These are phyloP conservation scores for Liopterus haemorrhoidalis DNA, from an alignment of 2,888 invertebrate genomes.

Conservation along the genomic window DNA sequence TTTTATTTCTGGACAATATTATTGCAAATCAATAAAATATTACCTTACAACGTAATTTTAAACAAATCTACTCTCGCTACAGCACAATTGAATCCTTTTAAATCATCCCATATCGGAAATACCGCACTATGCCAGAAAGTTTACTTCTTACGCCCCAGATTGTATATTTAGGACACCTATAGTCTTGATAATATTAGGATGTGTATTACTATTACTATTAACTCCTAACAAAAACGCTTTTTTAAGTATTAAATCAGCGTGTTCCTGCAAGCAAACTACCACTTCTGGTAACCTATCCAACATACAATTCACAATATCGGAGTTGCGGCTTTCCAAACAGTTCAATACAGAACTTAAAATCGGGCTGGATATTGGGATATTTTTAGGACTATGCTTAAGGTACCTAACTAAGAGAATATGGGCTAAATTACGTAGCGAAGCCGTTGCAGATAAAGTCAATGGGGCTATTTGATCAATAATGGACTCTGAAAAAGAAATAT, in stretches of 20 bases:
- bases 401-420: slow-evolving; percentile 67
- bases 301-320: slow-evolving; percentile 71
- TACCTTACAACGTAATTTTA: too few relatives aligned
- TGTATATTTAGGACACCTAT: slow-evolving; percentile 77
- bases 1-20: too few relatives aligned
- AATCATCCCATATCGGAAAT: too few relatives aligned
- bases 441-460: slow-evolving; percentile 56
- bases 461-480: slow-evolving; percentile 60
- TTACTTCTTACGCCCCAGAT: too few relatives aligned
- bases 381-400: slow-evolving; percentile 60
- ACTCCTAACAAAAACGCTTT: slow-evolving; percentile 79
- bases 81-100: too few relatives aligned
- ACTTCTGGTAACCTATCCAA: slow-evolving; percentile 80
- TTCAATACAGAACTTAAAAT: slow-evolving; percentile 73
- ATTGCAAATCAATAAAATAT: too few relatives aligned
- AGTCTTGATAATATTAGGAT: slow-evolving; percentile 69
- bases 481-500: too few relatives aligned
- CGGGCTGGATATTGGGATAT: slow-evolving; percentile 47
- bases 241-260: slow-evolving; percentile 69
- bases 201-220: slow-evolving; percentile 69
- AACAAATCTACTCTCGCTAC: too few relatives aligned
- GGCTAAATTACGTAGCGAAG: slow-evolving; percentile 62
- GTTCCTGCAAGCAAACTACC: slow-evolving; percentile 76
- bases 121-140: too few relatives aligned
- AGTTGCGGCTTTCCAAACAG: slow-evolving; percentile 72